Evolutionary conservation across 2,113 vertebrate species (phyloP), one percentile per base, ranked within the genome.

Genomic region (Nyctibius bracteatus): DNA sequence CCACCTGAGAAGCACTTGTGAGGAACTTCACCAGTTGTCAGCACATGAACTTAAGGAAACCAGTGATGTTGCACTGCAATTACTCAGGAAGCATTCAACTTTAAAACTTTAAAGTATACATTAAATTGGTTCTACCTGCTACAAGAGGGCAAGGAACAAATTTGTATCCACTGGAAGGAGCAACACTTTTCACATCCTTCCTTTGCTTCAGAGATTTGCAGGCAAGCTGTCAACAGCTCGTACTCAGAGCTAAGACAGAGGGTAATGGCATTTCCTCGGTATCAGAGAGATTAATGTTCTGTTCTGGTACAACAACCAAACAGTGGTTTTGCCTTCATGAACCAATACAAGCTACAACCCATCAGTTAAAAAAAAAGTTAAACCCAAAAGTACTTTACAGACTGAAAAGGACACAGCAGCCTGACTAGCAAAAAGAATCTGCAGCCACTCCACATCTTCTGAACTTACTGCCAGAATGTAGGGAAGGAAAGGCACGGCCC

Each of bases 361-460:
- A 52, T 11, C 11, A 46, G 10, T n/a, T 49, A 17, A 66, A 58
- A 49, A n/a, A 46, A 23, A 14, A 8, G n/a, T 23, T 55, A 41
- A 77, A 78, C n/a, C 37, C 39, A 33, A 3, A 35, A 49, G 25
- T 62, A 79, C 22, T 49, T 73, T 44, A 43, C 20, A 37, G 31
- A 33, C 15, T 28, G 25, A 47, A 52, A 54, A 58, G 33, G 22
- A 30, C 41, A 46, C 5, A 54, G 59, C 31, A 54, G 31, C 22
- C 59, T 21, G 23, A 54, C 25, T 9, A 51, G 17, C 23, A 87
- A 44, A 51, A 78, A 18, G 6, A 49, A 39, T 12, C n/a, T 23
- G 27, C 24, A 88, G 44, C 14, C 51, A 8, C 6, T 23, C 47
- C 0, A 0, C 3, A 30, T 58, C 28, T 63, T 44, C 43, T 52